These are phyloP conservation scores for Xylocopa sonorina DNA, from an alignment of 1,140 invertebrate species.

Conservation along the genomic window DNA sequence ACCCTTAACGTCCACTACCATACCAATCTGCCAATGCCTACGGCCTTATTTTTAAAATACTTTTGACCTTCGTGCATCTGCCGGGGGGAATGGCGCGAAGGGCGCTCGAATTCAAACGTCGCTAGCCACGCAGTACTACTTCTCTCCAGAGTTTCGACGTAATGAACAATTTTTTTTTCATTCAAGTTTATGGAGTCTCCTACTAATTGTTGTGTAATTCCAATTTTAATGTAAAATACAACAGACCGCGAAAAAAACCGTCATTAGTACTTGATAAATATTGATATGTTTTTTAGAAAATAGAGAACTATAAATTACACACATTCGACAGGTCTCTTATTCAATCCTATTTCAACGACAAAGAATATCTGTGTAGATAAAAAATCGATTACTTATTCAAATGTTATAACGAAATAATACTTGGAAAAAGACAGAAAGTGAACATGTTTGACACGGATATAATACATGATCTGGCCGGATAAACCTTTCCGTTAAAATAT, in stretches of 20 bases:
- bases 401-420: neutral
- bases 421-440: too few species aligned
- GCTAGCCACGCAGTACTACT: slow-evolving; percentile 55
- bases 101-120: slow-evolving; percentile 73
- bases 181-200: neutral
- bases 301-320: neutral
- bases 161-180: neutral
- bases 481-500: neutral
- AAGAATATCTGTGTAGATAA: too few species aligned
- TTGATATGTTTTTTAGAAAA: neutral
- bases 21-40: slow-evolving; percentile 80
- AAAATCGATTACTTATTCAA: neutral
- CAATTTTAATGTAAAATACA: neutral
- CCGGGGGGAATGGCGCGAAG: slow-evolving; percentile 76
- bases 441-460: too few species aligned
- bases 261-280: neutral
- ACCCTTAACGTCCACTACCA: slow-evolving; percentile 83
- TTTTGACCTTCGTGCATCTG: slow-evolving; percentile 82
- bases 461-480: neutral
- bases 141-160: neutral
- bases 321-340: too few species aligned
- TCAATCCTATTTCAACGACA: too few species aligned
- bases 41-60: slow-evolving; percentile 82
- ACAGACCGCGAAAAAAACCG: neutral
- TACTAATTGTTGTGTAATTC: neutral